Evolutionary conservation across 2,888 invertebrate species (phyloP).

Genomic region (Herminia tarsipennalis): DNA sequence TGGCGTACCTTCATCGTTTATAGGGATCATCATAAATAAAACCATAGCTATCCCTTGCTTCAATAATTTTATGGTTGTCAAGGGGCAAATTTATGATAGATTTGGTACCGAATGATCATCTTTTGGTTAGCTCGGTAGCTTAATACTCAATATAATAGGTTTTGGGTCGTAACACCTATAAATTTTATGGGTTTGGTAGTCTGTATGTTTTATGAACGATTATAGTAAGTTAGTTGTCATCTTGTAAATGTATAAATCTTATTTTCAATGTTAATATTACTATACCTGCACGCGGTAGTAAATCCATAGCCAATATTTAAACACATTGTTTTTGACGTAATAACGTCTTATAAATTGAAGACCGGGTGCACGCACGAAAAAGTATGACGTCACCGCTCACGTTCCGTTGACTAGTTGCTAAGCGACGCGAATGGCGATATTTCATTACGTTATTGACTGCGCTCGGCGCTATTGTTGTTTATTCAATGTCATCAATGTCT

Average conservation of each 20-base stretch:
- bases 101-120: constrained; percentile 24
- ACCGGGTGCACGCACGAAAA: too few species aligned
- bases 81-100: constrained; percentile 62
- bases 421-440: too few species aligned
- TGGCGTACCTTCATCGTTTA: constrained; percentile 29
- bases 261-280: too few species aligned
- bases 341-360: too few species aligned
- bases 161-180: constrained; percentile 30
- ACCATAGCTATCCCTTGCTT: constrained; percentile 54
- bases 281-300: too few species aligned
- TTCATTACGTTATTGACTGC: too few species aligned
- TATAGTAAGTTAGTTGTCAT: constrained; percentile 25
- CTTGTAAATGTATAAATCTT: constrained; percentile 20
- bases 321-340: constrained; percentile 20
- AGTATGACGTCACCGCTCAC: too few species aligned
- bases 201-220: constrained; percentile 23
- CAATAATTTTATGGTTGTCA: constrained; percentile 69
- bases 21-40: constrained; percentile 70
- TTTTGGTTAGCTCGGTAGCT: constrained; percentile 35
- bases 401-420: too few species aligned
- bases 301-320: too few species aligned
- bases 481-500: too few species aligned
- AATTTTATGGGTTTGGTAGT: constrained; percentile 38
- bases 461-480: too few species aligned
- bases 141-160: constrained; percentile 27